Conservation (phyloP, 2,113 vertebrate species). For the Ginglymostoma cirratum region DNA sequence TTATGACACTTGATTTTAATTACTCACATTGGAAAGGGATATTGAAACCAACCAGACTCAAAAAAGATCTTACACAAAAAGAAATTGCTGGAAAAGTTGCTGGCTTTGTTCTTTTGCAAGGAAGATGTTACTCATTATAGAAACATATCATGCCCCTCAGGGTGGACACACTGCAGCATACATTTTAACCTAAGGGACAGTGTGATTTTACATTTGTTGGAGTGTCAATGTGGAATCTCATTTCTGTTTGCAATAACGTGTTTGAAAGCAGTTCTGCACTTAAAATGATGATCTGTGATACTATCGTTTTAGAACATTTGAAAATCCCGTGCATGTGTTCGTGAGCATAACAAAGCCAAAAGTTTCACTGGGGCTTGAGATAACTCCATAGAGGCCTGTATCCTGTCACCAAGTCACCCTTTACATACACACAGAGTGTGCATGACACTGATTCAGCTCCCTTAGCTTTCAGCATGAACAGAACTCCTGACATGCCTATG, state of each 20-base stretch:
- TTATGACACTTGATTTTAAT: background rate
- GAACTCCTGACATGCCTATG: too few species aligned
- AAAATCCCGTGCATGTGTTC: background rate
- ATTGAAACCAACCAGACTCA: slow-evolving; percentile 37
- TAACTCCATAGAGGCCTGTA: too few species aligned
- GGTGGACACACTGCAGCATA: background rate
- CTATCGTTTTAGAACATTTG: background rate
- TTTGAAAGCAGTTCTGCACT: slow-evolving; percentile 3
- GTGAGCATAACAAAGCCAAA: background rate
- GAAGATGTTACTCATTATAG: slow-evolving; percentile 37
- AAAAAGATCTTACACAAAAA: too few species aligned
- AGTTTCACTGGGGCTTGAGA: slow-evolving; percentile 1
- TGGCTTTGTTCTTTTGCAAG: too few species aligned
- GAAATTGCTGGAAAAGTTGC: too few species aligned
- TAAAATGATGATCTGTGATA: background rate
- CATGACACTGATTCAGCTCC: too few species aligned
- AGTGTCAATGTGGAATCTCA: background rate
- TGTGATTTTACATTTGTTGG: slow-evolving; percentile 9
- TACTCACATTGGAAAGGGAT: background rate
- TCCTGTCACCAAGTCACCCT: too few species aligned
- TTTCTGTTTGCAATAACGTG: background rate
- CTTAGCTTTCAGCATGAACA: too few species aligned
- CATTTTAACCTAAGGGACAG: background rate
- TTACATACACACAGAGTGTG: too few species aligned
- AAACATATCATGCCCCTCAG: background rate